phyloP scores from a whole-genome alignment of 2,113 vertebrate species.

The Pristiophorus japonicus region DNA sequence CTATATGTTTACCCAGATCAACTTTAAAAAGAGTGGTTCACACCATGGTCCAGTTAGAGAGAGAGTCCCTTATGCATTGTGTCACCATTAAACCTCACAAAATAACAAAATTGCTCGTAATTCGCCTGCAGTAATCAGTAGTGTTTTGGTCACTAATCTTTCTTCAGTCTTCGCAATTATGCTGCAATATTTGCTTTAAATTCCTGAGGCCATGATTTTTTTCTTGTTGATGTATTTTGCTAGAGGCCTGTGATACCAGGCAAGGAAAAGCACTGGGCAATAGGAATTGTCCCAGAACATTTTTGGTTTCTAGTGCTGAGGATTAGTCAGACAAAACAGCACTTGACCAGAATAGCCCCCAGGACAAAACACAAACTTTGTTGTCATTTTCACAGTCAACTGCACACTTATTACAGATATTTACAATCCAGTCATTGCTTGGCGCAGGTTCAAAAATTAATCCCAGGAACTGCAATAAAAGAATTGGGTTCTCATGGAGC shows the following conservation, averaged over 20 bases:
- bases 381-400: conserved; percentile 27
- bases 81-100: background rate
- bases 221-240: background rate
- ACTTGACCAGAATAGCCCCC: background rate
- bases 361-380: background rate
- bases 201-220: background rate
- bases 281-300: background rate
- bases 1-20: background rate
- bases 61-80: background rate
- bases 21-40: background rate
- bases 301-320: background rate
- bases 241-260: background rate
- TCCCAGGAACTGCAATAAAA: background rate
- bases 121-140: background rate
- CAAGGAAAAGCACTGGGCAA: background rate
- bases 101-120: background rate
- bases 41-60: no score
- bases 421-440: conserved; percentile 5
- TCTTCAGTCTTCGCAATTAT: background rate
- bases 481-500: background rate
- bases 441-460: conserved; percentile 12
- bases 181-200: background rate
- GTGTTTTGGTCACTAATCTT: background rate
- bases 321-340: background rate
- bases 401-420: conserved; percentile 4